Percentiles rank a stretch among this genome's conserved stretches.
These are phyloP conservation scores for Agapostemon virescens DNA, from an alignment of 2,888 invertebrate species.

Conservation along the genomic window DNA sequence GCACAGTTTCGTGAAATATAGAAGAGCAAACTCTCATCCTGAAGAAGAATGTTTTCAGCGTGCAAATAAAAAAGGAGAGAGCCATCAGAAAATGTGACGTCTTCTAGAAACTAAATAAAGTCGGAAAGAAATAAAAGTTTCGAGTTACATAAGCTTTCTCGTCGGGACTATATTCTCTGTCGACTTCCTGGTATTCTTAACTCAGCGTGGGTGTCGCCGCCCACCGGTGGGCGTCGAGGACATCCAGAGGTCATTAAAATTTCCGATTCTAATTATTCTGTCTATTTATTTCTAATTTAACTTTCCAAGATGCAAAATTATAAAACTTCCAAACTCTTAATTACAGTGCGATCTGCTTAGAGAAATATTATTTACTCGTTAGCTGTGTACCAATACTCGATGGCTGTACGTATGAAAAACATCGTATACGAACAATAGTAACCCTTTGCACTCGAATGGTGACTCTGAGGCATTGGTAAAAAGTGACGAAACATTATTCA, in stretches of 20 bases:
- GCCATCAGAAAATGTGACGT: background rate
- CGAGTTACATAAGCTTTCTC: background rate
- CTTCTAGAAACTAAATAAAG: background rate
- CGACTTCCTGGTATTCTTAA: slow-evolving; percentile 5
- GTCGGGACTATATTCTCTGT: background rate
- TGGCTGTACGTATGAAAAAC: background rate
- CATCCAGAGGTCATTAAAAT: background rate
- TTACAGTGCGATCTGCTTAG: background rate
- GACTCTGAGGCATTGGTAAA: no score
- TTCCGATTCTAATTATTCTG: background rate
- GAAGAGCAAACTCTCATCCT: background rate
- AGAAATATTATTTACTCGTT: background rate
- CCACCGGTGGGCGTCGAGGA: background rate
- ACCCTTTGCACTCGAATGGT: no score
- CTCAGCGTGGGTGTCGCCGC: background rate
- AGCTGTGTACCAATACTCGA: no score
- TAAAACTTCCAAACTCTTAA: background rate
- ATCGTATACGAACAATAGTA: no score
- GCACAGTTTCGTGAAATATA: background rate
- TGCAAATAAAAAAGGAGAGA: background rate
- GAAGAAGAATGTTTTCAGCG: background rate
- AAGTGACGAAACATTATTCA: no score
- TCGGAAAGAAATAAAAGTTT: background rate
- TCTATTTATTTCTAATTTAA: slow-evolving; percentile 1
- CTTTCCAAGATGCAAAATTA: background rate